Base-by-base conservation (phyloP, 2,888 invertebrate genomes). In the Synergus laeviventris region DNA sequence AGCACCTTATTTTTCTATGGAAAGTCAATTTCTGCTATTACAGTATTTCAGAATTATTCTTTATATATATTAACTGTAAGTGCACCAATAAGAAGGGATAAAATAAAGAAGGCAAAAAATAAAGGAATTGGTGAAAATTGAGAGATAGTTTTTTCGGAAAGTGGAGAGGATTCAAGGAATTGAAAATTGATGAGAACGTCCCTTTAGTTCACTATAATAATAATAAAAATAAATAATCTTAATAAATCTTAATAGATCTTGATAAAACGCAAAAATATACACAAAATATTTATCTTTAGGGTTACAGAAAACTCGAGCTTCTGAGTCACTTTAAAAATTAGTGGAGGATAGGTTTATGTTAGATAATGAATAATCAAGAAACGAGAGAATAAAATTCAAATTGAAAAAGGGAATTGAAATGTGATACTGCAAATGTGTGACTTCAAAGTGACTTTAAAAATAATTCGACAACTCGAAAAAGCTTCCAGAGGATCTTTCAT, bases 1-100 rank as follows among this genome's bases (percentile, higher is more conserved):
- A 74, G 18, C 31, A 74, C 49, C 3, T 74, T 74, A 74, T 74
- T 75, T 64, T 70, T 64, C 64, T 64, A 66, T 66, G 74, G 70
- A 54, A 70, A 11, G 24, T 76, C 59, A 39, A 73, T 56, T 59
- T 76, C 74, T 74, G 70, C 60, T 74, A 62, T 74, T 38, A 60
- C 21, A 56, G 59, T 56, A 73, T 73, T 70, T 73, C 54, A 73
- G 56, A 73, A 59, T 59, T 74, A 74, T 74, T 74, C 74, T 74
- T 59, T 56, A 74, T 59, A 74, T 74, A 56, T 59, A 56, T 38
- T 62, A 62, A 62, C n/a, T 16, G 38, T 31, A 49, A 56, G 54
- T 49, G 38, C 38, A 74, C 39, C 56, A 59, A 21, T 74, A 38
- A 21, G 8, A 18, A 59, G 56, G n/a, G 74, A 59, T 14, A 9